Conservation (phyloP, 2,888 invertebrate genomes). For the Syritta pipiens region DNA sequence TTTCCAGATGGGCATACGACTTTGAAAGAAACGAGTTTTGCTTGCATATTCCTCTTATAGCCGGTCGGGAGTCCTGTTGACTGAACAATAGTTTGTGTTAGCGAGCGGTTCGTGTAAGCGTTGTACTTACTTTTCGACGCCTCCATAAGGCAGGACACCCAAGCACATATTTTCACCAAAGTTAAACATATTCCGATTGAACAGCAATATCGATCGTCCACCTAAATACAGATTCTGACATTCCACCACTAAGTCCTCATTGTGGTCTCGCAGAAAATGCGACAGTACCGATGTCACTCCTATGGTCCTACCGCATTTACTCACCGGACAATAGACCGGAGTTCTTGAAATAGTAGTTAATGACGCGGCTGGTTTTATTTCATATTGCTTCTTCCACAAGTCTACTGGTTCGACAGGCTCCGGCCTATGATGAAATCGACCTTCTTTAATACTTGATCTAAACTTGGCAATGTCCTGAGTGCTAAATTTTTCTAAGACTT, state of each 20-base stretch:
- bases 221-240: constrained; percentile 71
- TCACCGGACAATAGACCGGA: constrained; percentile 73
- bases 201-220: constrained; percentile 70
- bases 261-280: constrained; percentile 73
- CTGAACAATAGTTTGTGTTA: not conserved
- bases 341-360: constrained; percentile 71
- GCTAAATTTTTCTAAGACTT: constrained; percentile 68
- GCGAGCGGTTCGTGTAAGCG: not conserved
- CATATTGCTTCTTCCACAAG: constrained; percentile 60
- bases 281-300: constrained; percentile 73
- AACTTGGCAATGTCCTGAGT: constrained; percentile 70
- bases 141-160: constrained; percentile 73
- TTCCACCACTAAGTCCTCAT: constrained; percentile 70
- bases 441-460: constrained; percentile 56
- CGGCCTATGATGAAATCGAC: constrained; percentile 9
- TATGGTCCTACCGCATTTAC: constrained; percentile 70
- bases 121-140: constrained; percentile 57
- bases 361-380: constrained; percentile 49
- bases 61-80: constrained; percentile 64
- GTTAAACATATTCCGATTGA: constrained; percentile 70
- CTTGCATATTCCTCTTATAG: constrained; percentile 72
- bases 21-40: constrained; percentile 73
- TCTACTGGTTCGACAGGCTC: constrained; percentile 30
- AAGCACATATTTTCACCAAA: constrained; percentile 72
- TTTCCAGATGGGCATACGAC: constrained; percentile 70